Percentiles rank a stretch among this genome's conserved stretches.
Evolutionary conservation across 2,888 invertebrate species (phyloP).

Genomic region (Ditula angustiorana): DNA sequence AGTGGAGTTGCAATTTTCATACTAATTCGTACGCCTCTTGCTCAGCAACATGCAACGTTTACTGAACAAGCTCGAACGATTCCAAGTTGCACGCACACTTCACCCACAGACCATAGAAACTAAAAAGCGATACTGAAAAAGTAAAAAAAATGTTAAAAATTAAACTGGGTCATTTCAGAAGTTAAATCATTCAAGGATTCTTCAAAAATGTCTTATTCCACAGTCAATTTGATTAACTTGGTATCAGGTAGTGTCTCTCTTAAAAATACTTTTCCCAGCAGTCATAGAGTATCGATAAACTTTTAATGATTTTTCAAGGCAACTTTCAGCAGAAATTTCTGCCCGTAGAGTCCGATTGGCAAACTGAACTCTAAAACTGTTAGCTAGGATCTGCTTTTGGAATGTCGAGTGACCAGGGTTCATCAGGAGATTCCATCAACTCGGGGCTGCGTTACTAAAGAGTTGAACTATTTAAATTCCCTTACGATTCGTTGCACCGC

Average conservation of each 20-base stretch:
- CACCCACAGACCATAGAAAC: not conserved
- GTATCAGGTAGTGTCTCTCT: not conserved
- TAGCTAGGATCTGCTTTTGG: slow-evolving; percentile 17
- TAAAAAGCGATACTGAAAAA: not conserved
- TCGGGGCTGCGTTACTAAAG: slow-evolving; percentile 56
- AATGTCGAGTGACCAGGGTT: slow-evolving; percentile 28
- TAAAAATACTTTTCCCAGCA: not conserved
- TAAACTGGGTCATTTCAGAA: too few relatives aligned
- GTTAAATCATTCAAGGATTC: too few relatives aligned
- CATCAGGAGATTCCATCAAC: slow-evolving; percentile 42
- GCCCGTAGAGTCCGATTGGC: not conserved
- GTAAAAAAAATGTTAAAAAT: too few relatives aligned
- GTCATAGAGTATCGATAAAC: slow-evolving; percentile 17
- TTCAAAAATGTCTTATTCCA: not conserved
- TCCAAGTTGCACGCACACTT: not conserved
- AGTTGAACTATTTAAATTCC: slow-evolving; percentile 85
- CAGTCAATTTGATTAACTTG: too few relatives aligned
- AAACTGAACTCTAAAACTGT: slow-evolving; percentile 15
- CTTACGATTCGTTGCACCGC: slow-evolving; percentile 83
- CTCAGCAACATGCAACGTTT: slow-evolving; percentile 5
- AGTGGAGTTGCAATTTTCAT: slow-evolving; percentile 30
- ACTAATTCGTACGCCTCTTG: slow-evolving; percentile 23
- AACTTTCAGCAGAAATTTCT: slow-evolving; percentile 3
- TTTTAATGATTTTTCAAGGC: slow-evolving; percentile 38
- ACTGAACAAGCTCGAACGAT: not conserved